These are phyloP conservation scores for Crotalus tigris DNA, from an alignment of 2,113 vertebrate species.

Conservation along the genomic window DNA sequence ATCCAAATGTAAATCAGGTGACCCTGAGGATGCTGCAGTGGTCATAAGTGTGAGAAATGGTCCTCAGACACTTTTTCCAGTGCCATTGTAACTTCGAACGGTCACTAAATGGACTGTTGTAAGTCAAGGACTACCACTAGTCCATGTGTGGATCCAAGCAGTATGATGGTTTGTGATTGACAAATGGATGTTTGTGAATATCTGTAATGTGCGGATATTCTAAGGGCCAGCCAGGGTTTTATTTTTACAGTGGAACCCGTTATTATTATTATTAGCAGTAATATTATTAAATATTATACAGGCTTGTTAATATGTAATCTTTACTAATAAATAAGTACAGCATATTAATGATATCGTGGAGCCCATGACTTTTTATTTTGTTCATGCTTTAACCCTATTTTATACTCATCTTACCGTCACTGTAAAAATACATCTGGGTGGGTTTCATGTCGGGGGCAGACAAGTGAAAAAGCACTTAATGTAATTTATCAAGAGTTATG, in stretches of 20 bases:
- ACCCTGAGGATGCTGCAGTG: no score
- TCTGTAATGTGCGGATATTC: neutral
- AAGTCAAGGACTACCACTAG: no score
- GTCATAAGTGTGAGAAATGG: no score
- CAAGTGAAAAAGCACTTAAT: neutral
- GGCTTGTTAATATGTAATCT: neutral
- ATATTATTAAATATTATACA: neutral
- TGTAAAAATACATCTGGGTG: neutral
- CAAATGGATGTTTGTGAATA: neutral
- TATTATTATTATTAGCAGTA: neutral
- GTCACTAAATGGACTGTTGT: no score
- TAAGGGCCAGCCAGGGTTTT: neutral
- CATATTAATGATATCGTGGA: neutral
- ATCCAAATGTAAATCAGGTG: no score
- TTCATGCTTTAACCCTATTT: neutral
- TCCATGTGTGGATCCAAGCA: no score
- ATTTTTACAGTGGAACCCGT: neutral
- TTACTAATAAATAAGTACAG: neutral
- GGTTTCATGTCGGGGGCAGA: neutral
- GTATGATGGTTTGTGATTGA: neutral
- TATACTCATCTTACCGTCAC: neutral
- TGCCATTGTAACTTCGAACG: no score
- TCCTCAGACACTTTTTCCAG: no score
- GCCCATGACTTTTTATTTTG: neutral
- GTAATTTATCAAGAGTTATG: neutral